These are phyloP conservation scores for Talpa occidentalis DNA, from an alignment of 2,113 vertebrate genomes.

Conservation along the genomic window DNA sequence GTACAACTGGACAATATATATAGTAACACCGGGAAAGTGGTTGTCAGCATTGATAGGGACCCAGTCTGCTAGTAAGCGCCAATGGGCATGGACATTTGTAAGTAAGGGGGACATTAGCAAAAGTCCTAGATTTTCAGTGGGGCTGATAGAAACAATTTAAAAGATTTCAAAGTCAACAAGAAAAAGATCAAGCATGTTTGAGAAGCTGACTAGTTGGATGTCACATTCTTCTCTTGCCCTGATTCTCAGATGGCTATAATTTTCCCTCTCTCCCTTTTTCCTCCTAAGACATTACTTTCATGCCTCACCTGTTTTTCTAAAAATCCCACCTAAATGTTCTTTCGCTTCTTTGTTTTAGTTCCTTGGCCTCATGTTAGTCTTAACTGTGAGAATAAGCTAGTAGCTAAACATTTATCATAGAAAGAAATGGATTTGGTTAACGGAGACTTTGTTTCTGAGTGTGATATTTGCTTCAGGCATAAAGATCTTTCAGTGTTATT, in stretches of 20 bases:
- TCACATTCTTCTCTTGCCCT: constrained; percentile 30
- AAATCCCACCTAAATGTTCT: constrained; percentile 44
- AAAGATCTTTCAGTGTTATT: constrained; percentile 55
- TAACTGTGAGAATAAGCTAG: constrained; percentile 41
- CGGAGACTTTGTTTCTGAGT: constrained; percentile 57
- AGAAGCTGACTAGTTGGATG: not conserved
- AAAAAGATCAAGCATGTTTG: not conserved
- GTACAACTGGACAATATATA: not conserved
- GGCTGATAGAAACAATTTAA: not conserved
- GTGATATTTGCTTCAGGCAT: constrained; percentile 39
- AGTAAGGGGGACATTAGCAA: constrained; percentile 25
- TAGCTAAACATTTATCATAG: constrained; percentile 52
- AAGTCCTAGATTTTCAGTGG: not conserved
- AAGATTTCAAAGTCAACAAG: not conserved
- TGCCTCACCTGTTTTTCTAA: constrained; percentile 24
- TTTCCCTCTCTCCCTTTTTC: not conserved
- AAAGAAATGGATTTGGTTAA: constrained; percentile 38
- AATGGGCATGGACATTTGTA: constrained; percentile 62
- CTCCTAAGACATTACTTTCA: constrained; percentile 51
- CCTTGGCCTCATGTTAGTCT: constrained; percentile 58
- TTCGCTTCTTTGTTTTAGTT: constrained; percentile 39
- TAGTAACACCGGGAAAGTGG: constrained; percentile 57
- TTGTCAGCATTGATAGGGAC: constrained; percentile 31
- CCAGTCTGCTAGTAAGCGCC: constrained; percentile 57
- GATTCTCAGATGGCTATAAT: constrained; percentile 3